Percentiles rank a stretch among this genome's conserved stretches.
Conservation (phyloP, 1,140 invertebrate genomes). For the Ooceraea biroi region DNA sequence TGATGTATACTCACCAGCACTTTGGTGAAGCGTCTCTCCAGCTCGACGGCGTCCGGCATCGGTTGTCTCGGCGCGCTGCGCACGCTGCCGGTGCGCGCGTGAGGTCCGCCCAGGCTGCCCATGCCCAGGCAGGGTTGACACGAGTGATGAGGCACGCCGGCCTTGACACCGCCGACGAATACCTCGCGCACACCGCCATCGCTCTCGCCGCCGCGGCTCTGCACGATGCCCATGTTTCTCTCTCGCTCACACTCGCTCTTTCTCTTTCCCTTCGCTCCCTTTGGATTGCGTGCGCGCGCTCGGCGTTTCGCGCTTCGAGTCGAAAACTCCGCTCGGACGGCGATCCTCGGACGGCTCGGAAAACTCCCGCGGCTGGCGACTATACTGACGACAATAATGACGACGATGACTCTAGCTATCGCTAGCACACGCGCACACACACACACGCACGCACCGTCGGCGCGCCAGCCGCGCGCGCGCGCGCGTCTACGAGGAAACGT, state of each 20-base stretch:
- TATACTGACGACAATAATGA: no score
- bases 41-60: slow-evolving; percentile 95
- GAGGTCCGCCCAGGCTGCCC: slow-evolving; percentile 81
- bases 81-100: slow-evolving; percentile 90
- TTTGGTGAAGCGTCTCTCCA: slow-evolving; percentile 97
- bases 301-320: no score
- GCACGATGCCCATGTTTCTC: slow-evolving; percentile 81
- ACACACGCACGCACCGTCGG: neutral
- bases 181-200: slow-evolving; percentile 77
- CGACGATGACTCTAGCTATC: no score
- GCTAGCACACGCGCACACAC: neutral
- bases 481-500: slow-evolving; percentile 13
- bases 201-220: slow-evolving; percentile 78
- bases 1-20: slow-evolving; percentile 97
- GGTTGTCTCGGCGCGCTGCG: slow-evolving; percentile 92
- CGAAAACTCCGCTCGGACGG: no score
- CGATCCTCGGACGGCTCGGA: no score
- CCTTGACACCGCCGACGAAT: slow-evolving; percentile 77
- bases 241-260: neutral
- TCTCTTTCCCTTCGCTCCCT: neutral
- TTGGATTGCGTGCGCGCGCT: neutral
- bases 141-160: slow-evolving; percentile 76
- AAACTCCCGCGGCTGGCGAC: no score
- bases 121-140: slow-evolving; percentile 79
- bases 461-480: neutral